Evolutionary conservation across 30 jellyfish, hydroid and myxozoan genomes (phyloP), one percentile per base, ranked within the genome.

Genomic region (Turritopsis rubra): DNA sequence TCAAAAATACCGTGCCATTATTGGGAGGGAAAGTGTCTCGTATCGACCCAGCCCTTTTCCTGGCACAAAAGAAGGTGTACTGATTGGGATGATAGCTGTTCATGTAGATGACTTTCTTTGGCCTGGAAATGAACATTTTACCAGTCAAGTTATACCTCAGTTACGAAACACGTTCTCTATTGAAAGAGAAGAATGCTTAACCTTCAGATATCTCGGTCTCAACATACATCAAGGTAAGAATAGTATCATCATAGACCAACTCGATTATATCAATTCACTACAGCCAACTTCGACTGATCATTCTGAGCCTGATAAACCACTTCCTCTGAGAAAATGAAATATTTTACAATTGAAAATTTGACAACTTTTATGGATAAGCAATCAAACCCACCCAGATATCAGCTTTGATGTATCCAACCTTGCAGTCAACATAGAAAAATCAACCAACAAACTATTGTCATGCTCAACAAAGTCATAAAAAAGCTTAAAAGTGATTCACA

Each of bases 61-160:
- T 60, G 73, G 73, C 73, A 60, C 21, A n/a, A 60, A 60, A 60
- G 73, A 60, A 23, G 0, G 73, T 60, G 73, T 60, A 23, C 73
- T 60, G 21, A 60, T 60, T 60, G 73, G 73, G 73, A 60, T 60
- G 73, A 60, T 60, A 60, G 73, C 73, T 60, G 73, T 60, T 60
- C 73, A 60, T 60, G 73, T 60, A 18, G 73, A 60, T 23, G 0
- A 60, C 73, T 60, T 60, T 60, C 73, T 60, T 60, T 60, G 73
- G 73, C 21, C 0, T 60, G 0, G 73, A 23, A 23, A 60, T 60
- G 21, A 23, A 18, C 21, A 60, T 60, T 60, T 60, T 60, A 18
- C 73, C 73, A 60, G 21, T 60, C 73, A 60, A 60, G 21, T 60
- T 60, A 60, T 60, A 60, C 73, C 73, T 60, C 73, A 60, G 19